Conservation (phyloP, 2,113 vertebrate species). For the pig (Sus scrofa) region T2T-Sscrofa CM000813.6:124673501-124674000, state of each 20-base stretch:
- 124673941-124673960: neutral
- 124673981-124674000: neutral
- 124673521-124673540: conserved; percentile 93
- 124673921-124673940: neutral
- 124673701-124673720: neutral
- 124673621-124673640: conserved; percentile 95
- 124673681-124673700: neutral
- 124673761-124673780: neutral
- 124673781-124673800: neutral
- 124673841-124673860: neutral
- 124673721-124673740: neutral
- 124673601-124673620: conserved; percentile 94
- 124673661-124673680: conserved; percentile 55
- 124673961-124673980: neutral
- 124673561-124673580: conserved; percentile 97
- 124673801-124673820: neutral
- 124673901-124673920: neutral
- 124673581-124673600: conserved; percentile 91
- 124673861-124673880: neutral
- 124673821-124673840: neutral
- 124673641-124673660: conserved; percentile 98
- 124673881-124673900: neutral
- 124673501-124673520: conserved; percentile 91
- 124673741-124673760: neutral
- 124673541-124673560: conserved; percentile 97